A percentile compares a stretch with the other conserved stretches of the same genome.
Evolutionary conservation across 2,113 vertebrate genomes (phyloP).

Genomic region (Theristicus caerulescens): DNA sequence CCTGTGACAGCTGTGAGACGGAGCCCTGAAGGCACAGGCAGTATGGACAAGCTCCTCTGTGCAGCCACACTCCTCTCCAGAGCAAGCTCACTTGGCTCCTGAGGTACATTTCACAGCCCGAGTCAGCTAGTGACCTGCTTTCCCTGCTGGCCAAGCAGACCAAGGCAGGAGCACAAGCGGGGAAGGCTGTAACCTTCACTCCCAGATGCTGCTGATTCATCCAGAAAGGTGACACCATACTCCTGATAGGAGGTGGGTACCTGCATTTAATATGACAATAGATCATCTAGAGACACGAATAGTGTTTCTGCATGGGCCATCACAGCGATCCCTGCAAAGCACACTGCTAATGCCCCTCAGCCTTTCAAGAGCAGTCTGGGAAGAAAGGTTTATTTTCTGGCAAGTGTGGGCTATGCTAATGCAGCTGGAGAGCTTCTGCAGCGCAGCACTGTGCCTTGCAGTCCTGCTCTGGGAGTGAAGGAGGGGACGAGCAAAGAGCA

Average conservation of each 20-base stretch:
- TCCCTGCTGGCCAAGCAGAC: neutral
- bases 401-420: neutral
- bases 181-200: neutral
- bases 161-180: neutral
- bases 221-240: neutral
- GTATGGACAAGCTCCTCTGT: neutral
- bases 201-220: neutral
- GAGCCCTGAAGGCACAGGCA: neutral
- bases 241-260: neutral
- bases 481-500: neutral
- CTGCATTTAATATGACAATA: neutral
- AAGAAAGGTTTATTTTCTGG: neutral
- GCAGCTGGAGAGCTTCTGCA: neutral
- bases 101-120: neutral
- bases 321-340: neutral
- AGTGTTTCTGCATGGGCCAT: neutral
- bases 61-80: neutral
- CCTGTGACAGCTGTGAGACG: neutral
- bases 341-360: neutral
- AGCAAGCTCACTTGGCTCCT: neutral
- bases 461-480: neutral
- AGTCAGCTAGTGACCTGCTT: neutral
- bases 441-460: neutral
- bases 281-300: neutral
- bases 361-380: neutral